A percentile compares a stretch with the other conserved stretches of the same genome.
Evolutionary conservation across 2,888 invertebrate species (phyloP).

Genomic region (Sesamia inferens): DNA sequence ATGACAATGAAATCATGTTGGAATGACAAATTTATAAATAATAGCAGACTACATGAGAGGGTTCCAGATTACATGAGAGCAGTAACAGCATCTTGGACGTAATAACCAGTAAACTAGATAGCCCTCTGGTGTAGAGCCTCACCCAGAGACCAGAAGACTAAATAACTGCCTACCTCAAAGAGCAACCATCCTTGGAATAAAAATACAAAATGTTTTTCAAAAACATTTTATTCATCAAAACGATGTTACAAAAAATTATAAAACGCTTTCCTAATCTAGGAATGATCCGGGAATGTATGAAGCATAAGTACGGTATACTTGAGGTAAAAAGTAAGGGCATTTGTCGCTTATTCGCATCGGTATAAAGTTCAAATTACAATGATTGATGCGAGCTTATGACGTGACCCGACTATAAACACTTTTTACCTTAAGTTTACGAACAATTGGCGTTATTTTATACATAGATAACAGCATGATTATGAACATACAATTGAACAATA

Average conservation of each 20-base stretch:
- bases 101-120: too few relatives aligned
- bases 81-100: too few relatives aligned
- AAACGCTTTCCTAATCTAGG: constrained; percentile 55
- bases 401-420: neutral
- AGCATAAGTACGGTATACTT: constrained; percentile 47
- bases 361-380: constrained; percentile 9
- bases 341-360: neutral
- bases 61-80: too few relatives aligned
- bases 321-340: constrained; percentile 15
- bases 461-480: constrained; percentile 43
- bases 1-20: too few relatives aligned
- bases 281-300: constrained; percentile 70
- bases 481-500: constrained; percentile 20
- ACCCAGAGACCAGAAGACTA: too few relatives aligned
- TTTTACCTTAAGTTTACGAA: constrained; percentile 19
- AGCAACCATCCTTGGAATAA: constrained; percentile 7
- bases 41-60: too few relatives aligned
- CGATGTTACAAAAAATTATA: constrained; percentile 59
- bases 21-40: too few relatives aligned
- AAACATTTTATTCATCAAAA: constrained; percentile 58
- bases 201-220: constrained; percentile 43
- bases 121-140: too few relatives aligned
- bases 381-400: neutral
- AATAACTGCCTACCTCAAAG: too few relatives aligned
- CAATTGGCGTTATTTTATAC: constrained; percentile 15